Conservation (phyloP, 1,140 invertebrate genomes). For the Hirudo medicinalis region DNA sequence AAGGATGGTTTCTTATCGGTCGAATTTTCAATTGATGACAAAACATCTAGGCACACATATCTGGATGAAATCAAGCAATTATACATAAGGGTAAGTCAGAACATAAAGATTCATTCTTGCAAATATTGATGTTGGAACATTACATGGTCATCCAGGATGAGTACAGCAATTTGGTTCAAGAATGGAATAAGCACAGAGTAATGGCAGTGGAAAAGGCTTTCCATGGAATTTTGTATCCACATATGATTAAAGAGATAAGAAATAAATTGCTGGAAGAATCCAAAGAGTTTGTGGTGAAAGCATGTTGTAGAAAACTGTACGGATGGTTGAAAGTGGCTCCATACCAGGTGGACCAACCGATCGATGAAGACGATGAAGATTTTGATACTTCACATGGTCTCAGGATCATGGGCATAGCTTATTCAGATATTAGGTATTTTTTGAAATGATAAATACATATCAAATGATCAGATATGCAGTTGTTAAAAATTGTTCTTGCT, state of each 20-base stretch:
- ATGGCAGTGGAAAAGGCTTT: slow-evolving; percentile 77
- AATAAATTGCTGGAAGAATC: slow-evolving; percentile 68
- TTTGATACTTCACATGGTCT: slow-evolving; percentile 65
- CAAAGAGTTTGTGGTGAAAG: slow-evolving; percentile 68
- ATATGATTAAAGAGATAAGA: slow-evolving; percentile 72
- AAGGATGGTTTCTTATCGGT: slow-evolving; percentile 65
- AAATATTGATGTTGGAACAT: slow-evolving; percentile 12
- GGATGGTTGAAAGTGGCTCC: slow-evolving; percentile 85
- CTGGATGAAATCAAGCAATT: slow-evolving; percentile 81
- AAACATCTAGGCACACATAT: slow-evolving; percentile 55
- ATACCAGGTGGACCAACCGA: slow-evolving; percentile 58
- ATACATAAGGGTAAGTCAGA: slow-evolving; percentile 55
- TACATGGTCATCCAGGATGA: slow-evolving; percentile 57
- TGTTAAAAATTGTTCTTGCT: slow-evolving; percentile 3
- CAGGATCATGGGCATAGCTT: slow-evolving; percentile 72
- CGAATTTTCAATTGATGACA: slow-evolving; percentile 37
- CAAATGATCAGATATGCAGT: slow-evolving; percentile 4
- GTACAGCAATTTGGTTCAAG: slow-evolving; percentile 84
- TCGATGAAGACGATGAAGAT: slow-evolving; percentile 61
- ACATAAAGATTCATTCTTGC: slow-evolving; percentile 7
- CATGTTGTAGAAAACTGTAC: slow-evolving; percentile 64
- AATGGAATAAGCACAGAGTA: slow-evolving; percentile 81
- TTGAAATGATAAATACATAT: slow-evolving; percentile 13
- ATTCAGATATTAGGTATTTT: slow-evolving; percentile 59
- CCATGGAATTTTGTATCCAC: slow-evolving; percentile 72